A percentile compares a stretch with the other conserved stretches of the same genome.
These are phyloP conservation scores for Orthonyx spaldingii DNA, from an alignment of 2,113 vertebrate genomes.

Conservation along the genomic window DNA sequence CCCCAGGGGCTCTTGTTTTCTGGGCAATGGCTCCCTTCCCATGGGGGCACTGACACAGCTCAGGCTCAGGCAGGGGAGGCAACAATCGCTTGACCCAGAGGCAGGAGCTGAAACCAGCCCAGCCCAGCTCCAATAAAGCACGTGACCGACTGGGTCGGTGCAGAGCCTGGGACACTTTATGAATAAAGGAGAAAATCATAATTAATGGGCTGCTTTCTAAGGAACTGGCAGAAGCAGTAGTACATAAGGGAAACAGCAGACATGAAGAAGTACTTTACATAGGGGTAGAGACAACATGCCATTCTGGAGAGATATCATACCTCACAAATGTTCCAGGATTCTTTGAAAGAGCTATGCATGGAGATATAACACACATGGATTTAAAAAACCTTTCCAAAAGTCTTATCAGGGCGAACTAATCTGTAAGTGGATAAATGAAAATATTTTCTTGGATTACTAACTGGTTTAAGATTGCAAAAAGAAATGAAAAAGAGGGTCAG, in stretches of 20 bases:
- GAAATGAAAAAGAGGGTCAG: background rate
- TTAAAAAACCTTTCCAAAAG: background rate
- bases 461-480: background rate
- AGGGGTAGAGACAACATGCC: background rate
- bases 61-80: background rate
- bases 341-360: background rate
- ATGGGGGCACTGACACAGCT: accelerated
- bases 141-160: accelerated
- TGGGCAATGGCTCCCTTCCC: accelerated
- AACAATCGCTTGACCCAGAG: background rate
- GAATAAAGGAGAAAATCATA: background rate
- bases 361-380: background rate
- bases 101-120: background rate
- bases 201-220: background rate
- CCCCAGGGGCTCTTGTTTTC: background rate
- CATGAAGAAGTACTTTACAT: background rate
- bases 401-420: background rate
- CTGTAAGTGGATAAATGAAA: background rate
- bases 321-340: background rate
- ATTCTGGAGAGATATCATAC: background rate
- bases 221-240: background rate
- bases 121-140: accelerated
- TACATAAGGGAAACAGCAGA: background rate
- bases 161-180: background rate
- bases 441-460: background rate